Evolutionary conservation across 2,888 invertebrate genomes (phyloP).

Genomic region (Eilema griseolum): DNA sequence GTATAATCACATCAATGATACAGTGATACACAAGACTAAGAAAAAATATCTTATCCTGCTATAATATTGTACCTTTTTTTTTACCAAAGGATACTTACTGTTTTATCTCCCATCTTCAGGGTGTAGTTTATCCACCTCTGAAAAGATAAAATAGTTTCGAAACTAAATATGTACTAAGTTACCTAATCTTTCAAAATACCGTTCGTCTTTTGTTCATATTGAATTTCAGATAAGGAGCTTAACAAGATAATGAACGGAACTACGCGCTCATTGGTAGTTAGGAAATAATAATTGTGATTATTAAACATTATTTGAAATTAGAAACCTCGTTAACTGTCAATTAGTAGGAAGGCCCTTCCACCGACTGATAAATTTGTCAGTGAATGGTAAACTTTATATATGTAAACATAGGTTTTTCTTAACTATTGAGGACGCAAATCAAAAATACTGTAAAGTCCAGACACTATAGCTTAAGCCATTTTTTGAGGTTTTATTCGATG

Average conservation of each 20-base stretch:
- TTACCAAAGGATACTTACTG: no score
- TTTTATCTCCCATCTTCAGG: not conserved
- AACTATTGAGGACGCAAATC: not conserved
- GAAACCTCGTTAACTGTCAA: not conserved
- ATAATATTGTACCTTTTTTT: no score
- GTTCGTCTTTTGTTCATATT: constrained; percentile 27
- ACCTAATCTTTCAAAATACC: constrained; percentile 32
- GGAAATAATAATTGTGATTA: not conserved
- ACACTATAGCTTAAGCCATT: not conserved
- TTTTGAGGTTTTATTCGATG: not conserved
- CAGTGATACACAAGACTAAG: not conserved
- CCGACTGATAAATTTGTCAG: not conserved
- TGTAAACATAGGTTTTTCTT: not conserved
- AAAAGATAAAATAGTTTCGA: constrained; percentile 24
- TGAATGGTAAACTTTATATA: not conserved
- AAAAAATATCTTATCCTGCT: not conserved
- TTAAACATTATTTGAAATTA: constrained; percentile 1
- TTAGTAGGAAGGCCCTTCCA: not conserved
- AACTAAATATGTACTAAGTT: constrained; percentile 28
- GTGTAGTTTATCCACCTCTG: not conserved
- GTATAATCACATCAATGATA: not conserved
- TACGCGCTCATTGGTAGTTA: not conserved
- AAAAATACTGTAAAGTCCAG: not conserved
- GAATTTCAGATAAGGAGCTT: constrained; percentile 21
- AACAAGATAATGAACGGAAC: constrained; percentile 22